Conservation (phyloP, 2,113 vertebrate genomes). For the Rhabdomys dilectus region DNA sequence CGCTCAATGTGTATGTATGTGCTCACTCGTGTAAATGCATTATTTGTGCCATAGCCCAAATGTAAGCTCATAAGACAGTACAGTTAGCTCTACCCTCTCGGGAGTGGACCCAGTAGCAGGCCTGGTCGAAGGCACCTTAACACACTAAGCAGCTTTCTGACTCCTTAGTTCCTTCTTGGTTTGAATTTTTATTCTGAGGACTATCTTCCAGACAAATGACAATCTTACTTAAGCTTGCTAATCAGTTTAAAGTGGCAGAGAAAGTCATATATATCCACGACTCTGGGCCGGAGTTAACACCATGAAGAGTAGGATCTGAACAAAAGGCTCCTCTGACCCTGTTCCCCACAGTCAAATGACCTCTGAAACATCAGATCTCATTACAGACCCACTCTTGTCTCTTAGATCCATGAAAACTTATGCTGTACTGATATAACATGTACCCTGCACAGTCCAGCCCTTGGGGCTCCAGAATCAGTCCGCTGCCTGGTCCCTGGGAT, state of each 20-base stretch:
- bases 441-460: not conserved
- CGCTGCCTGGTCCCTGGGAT: not conserved
- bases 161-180: not conserved
- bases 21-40: no score
- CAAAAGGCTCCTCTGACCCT: not conserved
- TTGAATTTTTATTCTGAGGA: slow-evolving; percentile 12
- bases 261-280: not conserved
- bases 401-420: not conserved
- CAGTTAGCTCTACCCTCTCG: not conserved
- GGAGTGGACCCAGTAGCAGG: not conserved
- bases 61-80: not conserved
- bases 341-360: not conserved
- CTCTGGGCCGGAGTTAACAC: not conserved
- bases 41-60: not conserved
- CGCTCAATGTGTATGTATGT: no score
- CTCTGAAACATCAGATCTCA: not conserved
- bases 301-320: not conserved
- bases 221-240: slow-evolving; percentile 4
- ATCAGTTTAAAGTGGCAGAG: not conserved
- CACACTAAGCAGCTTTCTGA: not conserved
- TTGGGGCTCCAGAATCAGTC: not conserved
- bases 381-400: not conserved
- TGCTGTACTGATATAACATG: not conserved
- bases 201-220: not conserved
- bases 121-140: not conserved